phyloP scores from a whole-genome alignment of 2,113 vertebrate genomes.

The Podarcis muralis region DNA sequence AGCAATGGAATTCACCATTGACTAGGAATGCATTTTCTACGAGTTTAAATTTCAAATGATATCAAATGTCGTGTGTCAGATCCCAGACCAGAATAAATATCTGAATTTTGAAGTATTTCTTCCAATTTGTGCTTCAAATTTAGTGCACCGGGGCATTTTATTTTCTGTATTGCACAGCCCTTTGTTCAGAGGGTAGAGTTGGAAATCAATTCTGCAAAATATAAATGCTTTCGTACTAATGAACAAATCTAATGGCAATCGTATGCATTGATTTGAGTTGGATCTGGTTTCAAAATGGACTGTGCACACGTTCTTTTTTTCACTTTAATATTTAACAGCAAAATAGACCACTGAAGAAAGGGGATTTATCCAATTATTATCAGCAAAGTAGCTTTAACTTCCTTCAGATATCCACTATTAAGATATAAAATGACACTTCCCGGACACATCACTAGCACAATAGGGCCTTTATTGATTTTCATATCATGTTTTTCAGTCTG shows the following conservation, averaged over 20 bases:
- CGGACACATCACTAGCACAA: conserved; percentile 79
- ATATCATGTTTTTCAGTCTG: conserved; percentile 79
- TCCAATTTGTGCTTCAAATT: background rate
- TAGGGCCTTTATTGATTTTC: conserved; percentile 81
- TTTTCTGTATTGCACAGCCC: conserved; percentile 39
- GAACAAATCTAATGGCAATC: conserved; percentile 22
- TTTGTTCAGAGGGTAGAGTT: conserved; percentile 16
- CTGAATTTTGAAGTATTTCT: background rate
- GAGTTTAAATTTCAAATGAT: background rate
- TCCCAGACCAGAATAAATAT: background rate
- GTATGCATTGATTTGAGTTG: conserved; percentile 48
- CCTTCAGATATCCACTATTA: conserved; percentile 73
- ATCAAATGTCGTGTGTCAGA: background rate
- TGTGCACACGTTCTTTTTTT: conserved; percentile 38
- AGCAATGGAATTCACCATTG: too few relatives aligned
- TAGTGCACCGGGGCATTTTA: conserved; percentile 36
- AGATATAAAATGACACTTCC: conserved; percentile 83
- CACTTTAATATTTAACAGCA: conserved; percentile 65
- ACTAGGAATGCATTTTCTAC: too few relatives aligned
- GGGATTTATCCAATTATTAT: conserved; percentile 77
- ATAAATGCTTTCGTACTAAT: conserved; percentile 37
- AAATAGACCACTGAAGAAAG: conserved; percentile 73
- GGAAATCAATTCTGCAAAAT: conserved; percentile 32
- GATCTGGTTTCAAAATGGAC: conserved; percentile 52
- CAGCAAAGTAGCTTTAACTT: conserved; percentile 79